Evolutionary conservation across 2,888 invertebrate species (phyloP).

Genomic region (Alviniconcha strummeri): DNA sequence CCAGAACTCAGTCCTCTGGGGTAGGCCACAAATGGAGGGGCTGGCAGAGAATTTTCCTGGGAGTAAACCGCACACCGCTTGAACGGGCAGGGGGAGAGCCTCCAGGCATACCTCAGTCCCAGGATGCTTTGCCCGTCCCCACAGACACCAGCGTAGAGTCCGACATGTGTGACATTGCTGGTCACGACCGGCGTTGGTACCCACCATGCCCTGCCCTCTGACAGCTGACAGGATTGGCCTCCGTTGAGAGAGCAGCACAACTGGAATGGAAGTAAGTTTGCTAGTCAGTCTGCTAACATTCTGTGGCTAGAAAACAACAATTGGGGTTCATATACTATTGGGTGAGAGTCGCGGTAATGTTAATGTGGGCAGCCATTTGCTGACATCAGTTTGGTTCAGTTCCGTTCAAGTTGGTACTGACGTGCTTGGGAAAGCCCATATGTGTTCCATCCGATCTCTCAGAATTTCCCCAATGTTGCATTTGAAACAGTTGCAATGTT

Average conservation of each 20-base stretch:
- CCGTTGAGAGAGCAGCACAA: slow-evolving; percentile 18
- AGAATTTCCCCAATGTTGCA: too few relatives aligned
- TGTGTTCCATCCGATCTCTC: too few relatives aligned
- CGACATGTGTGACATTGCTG: slow-evolving; percentile 39
- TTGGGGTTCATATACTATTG: too few relatives aligned
- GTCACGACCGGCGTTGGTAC: slow-evolving; percentile 44
- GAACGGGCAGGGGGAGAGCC: slow-evolving; percentile 56
- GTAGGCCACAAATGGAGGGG: slow-evolving; percentile 47
- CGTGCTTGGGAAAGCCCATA: too few relatives aligned
- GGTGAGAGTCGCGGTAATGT: too few relatives aligned
- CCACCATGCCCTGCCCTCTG: slow-evolving; percentile 40
- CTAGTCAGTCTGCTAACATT: not conserved
- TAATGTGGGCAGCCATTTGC: too few relatives aligned
- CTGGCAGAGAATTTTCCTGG: slow-evolving; percentile 49
- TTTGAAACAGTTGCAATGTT: too few relatives aligned
- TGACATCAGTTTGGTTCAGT: too few relatives aligned
- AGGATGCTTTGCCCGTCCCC: slow-evolving; percentile 43
- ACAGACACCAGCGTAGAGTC: slow-evolving; percentile 42
- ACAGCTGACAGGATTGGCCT: not conserved
- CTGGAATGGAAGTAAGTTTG: slow-evolving; percentile 8
- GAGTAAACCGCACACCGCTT: slow-evolving; percentile 57
- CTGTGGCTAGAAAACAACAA: too few relatives aligned
- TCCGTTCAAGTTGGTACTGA: too few relatives aligned
- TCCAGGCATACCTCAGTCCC: slow-evolving; percentile 55
- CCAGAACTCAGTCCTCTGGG: not conserved